phyloP scores from a whole-genome alignment of 2,797 vertebrate genomes.

The Bradypodion pumilum region DNA sequence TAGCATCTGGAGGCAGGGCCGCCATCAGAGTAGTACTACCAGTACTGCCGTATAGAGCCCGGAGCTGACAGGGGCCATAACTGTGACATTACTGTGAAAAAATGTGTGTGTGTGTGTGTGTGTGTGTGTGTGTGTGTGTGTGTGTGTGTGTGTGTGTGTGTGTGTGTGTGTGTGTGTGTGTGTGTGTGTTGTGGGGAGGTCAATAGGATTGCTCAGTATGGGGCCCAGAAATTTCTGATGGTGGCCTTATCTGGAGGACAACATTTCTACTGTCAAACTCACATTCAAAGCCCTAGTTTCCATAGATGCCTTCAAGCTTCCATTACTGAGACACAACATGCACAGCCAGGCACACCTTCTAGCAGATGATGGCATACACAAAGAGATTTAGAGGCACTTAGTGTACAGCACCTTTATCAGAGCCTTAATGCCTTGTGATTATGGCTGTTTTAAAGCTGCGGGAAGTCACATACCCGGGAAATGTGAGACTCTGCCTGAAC shows the following conservation, averaged over 20 bases:
- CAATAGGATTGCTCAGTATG: too few relatives aligned
- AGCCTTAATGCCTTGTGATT: constrained; percentile 51
- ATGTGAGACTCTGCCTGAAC: constrained; percentile 50
- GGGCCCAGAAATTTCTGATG: too few relatives aligned
- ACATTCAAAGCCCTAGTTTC: background rate
- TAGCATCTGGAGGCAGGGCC: background rate
- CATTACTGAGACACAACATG: background rate
- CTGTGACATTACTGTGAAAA: too few relatives aligned
- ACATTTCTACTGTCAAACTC: background rate
- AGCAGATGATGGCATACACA: background rate
- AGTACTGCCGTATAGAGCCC: too few relatives aligned
- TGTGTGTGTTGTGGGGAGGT: too few relatives aligned
- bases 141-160: too few relatives aligned
- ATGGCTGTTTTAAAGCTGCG: constrained; percentile 53
- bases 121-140: too few relatives aligned
- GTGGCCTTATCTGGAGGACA: background rate
- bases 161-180: too few relatives aligned
- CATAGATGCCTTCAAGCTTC: background rate
- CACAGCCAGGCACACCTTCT: background rate
- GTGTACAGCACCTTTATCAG: constrained; percentile 46
- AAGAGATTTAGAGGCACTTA: constrained; percentile 26
- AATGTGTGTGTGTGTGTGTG: too few relatives aligned
- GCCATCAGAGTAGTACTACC: too few relatives aligned
- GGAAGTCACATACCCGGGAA: constrained; percentile 61
- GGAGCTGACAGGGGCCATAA: too few relatives aligned